phyloP scores from a whole-genome alignment of 2,888 invertebrate genomes.

The Hipparchia semele region DNA sequence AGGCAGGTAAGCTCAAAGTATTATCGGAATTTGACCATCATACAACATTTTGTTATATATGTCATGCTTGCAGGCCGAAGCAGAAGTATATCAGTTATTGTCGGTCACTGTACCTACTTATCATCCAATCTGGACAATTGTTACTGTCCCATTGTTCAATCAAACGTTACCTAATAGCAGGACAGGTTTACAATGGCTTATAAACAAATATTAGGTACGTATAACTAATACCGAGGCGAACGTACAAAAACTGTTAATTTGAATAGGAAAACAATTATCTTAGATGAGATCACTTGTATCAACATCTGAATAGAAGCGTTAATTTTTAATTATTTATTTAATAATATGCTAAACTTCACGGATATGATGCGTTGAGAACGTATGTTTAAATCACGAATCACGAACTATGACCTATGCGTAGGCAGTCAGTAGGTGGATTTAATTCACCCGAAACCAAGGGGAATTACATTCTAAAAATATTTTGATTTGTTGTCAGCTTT shows the following conservation, averaged over 20 bases:
- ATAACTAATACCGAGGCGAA: background rate
- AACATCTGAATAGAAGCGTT: background rate
- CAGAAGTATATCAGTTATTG: too few relatives aligned
- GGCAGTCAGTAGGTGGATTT: too few relatives aligned
- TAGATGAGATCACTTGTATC: background rate
- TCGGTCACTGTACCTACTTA: too few relatives aligned
- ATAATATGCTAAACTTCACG: background rate
- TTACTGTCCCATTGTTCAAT: background rate
- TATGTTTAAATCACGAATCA: background rate
- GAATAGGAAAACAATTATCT: background rate
- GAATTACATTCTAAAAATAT: too few relatives aligned
- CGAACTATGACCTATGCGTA: background rate
- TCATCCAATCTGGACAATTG: too few relatives aligned
- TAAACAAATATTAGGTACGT: too few relatives aligned
- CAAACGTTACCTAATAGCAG: background rate
- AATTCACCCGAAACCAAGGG: too few relatives aligned
- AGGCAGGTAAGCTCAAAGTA: too few relatives aligned
- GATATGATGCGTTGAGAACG: slow-evolving; percentile 1
- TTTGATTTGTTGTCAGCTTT: too few relatives aligned
- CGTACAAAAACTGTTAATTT: background rate
- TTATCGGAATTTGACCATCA: too few relatives aligned
- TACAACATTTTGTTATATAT: too few relatives aligned
- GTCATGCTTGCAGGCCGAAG: too few relatives aligned
- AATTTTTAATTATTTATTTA: background rate
- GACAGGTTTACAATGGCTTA: background rate